Percentiles rank a stretch among this genome's conserved stretches.
phyloP scores from a whole-genome alignment of 2,113 vertebrate species.

The Perca schrenkii region DNA sequence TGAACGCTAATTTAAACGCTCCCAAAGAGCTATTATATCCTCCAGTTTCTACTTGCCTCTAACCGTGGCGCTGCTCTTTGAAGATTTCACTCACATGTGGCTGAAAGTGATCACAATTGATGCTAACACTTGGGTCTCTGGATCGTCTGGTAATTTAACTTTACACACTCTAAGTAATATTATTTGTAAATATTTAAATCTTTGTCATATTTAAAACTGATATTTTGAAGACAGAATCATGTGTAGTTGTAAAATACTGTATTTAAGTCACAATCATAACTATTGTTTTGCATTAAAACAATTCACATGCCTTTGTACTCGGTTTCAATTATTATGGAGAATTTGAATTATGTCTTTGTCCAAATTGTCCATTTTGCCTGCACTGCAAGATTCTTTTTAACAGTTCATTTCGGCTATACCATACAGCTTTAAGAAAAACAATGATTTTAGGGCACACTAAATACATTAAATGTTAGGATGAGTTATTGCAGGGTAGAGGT shows the following conservation, averaged over 20 bases:
- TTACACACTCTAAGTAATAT: slow-evolving; percentile 48
- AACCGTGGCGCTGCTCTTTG: slow-evolving; percentile 39
- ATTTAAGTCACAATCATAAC: slow-evolving; percentile 61
- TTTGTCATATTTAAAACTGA: slow-evolving; percentile 70
- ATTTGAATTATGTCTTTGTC: background rate
- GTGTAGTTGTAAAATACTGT: slow-evolving; percentile 60
- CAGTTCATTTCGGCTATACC: background rate
- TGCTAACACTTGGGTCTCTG: slow-evolving; percentile 14
- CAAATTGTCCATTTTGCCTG: background rate
- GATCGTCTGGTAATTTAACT: slow-evolving; percentile 60
- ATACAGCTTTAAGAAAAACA: background rate
- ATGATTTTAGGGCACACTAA: background rate
- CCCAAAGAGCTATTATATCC: slow-evolving; percentile 30
- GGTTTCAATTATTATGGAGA: slow-evolving; percentile 15
- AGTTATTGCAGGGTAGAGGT: slow-evolving; percentile 27
- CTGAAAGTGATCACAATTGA: slow-evolving; percentile 16
- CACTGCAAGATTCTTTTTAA: slow-evolving; percentile 18
- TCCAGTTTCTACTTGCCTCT: slow-evolving; percentile 46
- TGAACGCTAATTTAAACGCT: slow-evolving; percentile 39
- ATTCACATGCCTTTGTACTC: slow-evolving; percentile 23
- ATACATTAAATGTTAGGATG: slow-evolving; percentile 4
- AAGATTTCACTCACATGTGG: slow-evolving; percentile 13
- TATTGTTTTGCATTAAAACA: slow-evolving; percentile 45
- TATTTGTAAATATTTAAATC: slow-evolving; percentile 73
- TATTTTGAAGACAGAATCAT: slow-evolving; percentile 16